These are phyloP conservation scores for Anguilla pacifica DNA, from an alignment of 2,797 vertebrate species.

Conservation along the genomic window DNA sequence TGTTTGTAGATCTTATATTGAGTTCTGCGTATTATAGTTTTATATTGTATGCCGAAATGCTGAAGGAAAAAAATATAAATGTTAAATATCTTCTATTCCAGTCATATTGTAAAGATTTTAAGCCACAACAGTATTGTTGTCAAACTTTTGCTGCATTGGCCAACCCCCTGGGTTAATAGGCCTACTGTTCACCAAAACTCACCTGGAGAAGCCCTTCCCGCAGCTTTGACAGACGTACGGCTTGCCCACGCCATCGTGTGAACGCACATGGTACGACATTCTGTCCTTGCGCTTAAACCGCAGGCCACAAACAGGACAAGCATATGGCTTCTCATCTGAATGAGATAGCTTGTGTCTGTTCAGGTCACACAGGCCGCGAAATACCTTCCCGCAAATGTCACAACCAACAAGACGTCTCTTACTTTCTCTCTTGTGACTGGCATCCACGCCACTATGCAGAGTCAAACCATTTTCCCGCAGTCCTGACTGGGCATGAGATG, in stretches of 20 bases:
- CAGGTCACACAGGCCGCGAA: slow-evolving; percentile 96
- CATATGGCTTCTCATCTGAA: slow-evolving; percentile 98
- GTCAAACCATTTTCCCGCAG: slow-evolving; percentile 68
- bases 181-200: slow-evolving; percentile 58
- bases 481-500: slow-evolving; percentile 51
- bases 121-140: not conserved
- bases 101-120: not conserved
- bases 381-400: slow-evolving; percentile 97
- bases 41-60: too few species aligned
- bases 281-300: slow-evolving; percentile 98
- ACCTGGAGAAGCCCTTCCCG: slow-evolving; percentile 99
- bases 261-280: slow-evolving; percentile 98
- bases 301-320: slow-evolving; percentile 93
- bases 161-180: not conserved
- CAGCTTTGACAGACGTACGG: slow-evolving; percentile 99
- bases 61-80: too few species aligned
- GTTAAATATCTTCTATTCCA: not conserved
- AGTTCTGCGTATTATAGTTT: too few species aligned
- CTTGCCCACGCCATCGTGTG: slow-evolving; percentile 97
- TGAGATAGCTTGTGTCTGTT: slow-evolving; percentile 98
- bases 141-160: not conserved
- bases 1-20: too few species aligned
- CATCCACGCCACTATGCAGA: slow-evolving; percentile 65
- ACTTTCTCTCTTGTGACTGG: slow-evolving; percentile 88
- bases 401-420: slow-evolving; percentile 95